Percentiles rank a stretch among this genome's conserved stretches.
These are phyloP conservation scores for Stichodactyla mertensii DNA, from an alignment of 64 coral and sea anemone genomes.

Conservation along the genomic window DNA sequence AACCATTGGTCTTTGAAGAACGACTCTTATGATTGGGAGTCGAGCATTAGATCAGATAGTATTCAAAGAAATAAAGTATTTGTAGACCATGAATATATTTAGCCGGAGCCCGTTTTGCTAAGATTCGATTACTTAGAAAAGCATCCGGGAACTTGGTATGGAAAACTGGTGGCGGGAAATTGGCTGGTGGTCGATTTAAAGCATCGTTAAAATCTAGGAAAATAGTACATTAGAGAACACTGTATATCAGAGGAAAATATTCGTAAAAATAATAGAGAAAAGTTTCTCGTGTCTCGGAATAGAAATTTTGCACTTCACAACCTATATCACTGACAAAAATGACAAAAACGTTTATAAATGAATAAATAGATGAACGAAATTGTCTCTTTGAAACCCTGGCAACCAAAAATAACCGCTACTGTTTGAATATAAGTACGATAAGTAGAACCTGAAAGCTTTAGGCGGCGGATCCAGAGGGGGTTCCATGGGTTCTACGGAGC, in stretches of 20 bases:
- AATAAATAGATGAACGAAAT: no score
- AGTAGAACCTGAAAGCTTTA: no score
- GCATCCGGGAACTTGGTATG: neutral
- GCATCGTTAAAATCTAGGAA: neutral
- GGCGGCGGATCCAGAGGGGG: no score
- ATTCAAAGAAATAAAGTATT: neutral
- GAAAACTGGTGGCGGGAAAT: neutral
- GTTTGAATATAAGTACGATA: no score
- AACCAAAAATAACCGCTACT: no score
- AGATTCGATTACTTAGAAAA: neutral
- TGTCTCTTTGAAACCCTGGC: no score
- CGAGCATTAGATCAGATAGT: neutral
- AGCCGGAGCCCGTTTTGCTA: neutral
- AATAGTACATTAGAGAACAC: neutral
- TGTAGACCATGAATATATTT: neutral
- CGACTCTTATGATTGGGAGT: neutral
- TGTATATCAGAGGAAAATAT: no score
- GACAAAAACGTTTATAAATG: no score
- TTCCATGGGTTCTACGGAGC: no score
- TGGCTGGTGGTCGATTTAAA: neutral
- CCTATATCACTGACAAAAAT: no score
- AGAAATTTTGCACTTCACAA: no score
- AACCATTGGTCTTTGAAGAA: neutral
- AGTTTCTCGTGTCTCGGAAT: no score
- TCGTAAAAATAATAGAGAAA: neutral